phyloP scores from a whole-genome alignment of 1,140 invertebrate species.

The Chrysopa pallens region DNA sequence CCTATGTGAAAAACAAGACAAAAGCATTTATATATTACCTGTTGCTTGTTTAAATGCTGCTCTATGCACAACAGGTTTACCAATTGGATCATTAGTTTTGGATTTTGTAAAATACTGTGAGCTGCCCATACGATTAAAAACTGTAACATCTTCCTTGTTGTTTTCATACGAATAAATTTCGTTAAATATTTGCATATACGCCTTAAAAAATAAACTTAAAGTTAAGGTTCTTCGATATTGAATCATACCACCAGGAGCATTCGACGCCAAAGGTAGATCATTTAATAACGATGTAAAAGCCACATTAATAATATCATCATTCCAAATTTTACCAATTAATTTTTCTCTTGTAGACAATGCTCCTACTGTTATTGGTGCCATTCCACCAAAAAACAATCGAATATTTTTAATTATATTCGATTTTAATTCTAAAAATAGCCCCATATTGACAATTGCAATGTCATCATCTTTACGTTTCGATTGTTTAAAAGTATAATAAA shows the following conservation, averaged over 20 bases:
- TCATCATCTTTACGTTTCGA: slow-evolving; percentile 82
- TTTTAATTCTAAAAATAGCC: slow-evolving; percentile 46
- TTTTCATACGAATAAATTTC: slow-evolving; percentile 31
- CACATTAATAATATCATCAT: slow-evolving; percentile 43
- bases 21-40: too few relatives aligned
- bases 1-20: too few relatives aligned
- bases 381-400: slow-evolving; percentile 67
- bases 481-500: slow-evolving; percentile 82
- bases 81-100: slow-evolving; percentile 61
- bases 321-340: slow-evolving; percentile 52
- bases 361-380: slow-evolving; percentile 73
- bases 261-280: slow-evolving; percentile 57
- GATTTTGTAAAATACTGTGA: slow-evolving; percentile 45
- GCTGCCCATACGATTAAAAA: slow-evolving; percentile 25
- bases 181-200: slow-evolving; percentile 49
- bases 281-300: slow-evolving; percentile 42
- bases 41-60: slow-evolving; percentile 78
- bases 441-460: slow-evolving; percentile 86
- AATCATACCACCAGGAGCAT: slow-evolving; percentile 82
- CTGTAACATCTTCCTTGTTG: slow-evolving; percentile 28
- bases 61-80: slow-evolving; percentile 60
- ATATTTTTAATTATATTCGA: slow-evolving; percentile 39
- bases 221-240: slow-evolving; percentile 65
- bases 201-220: slow-evolving; percentile 81
- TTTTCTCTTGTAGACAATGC: slow-evolving; percentile 45